These are phyloP conservation scores for Elgaria multicarinata DNA, from an alignment of 2,113 vertebrate genomes.

Conservation along the genomic window DNA sequence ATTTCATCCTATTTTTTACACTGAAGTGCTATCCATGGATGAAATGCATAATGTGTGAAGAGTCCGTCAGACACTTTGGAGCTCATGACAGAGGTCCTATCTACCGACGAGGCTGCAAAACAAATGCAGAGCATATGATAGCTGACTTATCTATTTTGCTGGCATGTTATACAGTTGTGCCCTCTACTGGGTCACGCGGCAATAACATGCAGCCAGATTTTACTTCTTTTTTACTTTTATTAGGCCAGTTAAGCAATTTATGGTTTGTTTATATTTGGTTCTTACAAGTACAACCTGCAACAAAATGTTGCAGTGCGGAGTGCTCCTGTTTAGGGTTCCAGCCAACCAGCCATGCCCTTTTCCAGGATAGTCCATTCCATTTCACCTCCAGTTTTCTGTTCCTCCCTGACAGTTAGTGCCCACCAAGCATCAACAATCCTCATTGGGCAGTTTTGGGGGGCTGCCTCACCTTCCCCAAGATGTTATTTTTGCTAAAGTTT, in stretches of 20 bases:
- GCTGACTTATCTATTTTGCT: not conserved
- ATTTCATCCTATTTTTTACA: not conserved
- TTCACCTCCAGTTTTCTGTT: no score
- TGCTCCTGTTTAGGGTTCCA: not conserved
- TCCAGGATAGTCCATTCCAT: not conserved
- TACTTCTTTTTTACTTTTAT: not conserved
- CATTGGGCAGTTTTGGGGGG: not conserved
- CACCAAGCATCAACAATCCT: not conserved
- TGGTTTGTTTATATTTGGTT: not conserved
- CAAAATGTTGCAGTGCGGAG: not conserved
- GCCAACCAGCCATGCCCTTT: not conserved
- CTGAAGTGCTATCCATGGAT: not conserved
- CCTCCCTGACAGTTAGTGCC: not conserved
- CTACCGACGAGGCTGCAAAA: not conserved
- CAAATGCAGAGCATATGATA: not conserved
- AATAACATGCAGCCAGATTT: not conserved
- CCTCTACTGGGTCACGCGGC: constrained; percentile 21
- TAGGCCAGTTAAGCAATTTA: not conserved
- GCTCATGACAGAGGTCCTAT: not conserved
- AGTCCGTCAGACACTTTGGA: not conserved
- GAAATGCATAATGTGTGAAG: not conserved
- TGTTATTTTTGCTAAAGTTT: no score
- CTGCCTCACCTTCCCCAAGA: not conserved
- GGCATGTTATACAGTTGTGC: constrained; percentile 1
- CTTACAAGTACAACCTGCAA: not conserved